These are phyloP conservation scores for Stenodera caucasica DNA, from an alignment of 2,888 invertebrate species.

Conservation along the genomic window DNA sequence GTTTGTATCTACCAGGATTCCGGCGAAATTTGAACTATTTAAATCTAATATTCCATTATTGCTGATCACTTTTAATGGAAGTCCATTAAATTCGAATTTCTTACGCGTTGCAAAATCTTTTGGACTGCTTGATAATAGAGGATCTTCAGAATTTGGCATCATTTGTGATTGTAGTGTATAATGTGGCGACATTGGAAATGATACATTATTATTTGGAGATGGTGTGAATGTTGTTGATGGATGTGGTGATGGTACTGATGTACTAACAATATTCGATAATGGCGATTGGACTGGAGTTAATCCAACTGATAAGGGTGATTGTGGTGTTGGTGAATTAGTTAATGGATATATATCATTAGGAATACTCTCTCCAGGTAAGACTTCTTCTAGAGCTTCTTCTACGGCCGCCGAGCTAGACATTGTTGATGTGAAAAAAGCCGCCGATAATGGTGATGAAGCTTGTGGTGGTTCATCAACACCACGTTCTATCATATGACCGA, in stretches of 20 bases:
- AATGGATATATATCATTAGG: constrained; percentile 58
- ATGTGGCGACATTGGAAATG: constrained; percentile 53
- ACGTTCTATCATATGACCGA: constrained; percentile 49
- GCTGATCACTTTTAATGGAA: constrained; percentile 61
- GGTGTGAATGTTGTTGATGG: constrained; percentile 53
- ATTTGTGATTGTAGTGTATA: constrained; percentile 74
- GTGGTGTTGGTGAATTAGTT: constrained; percentile 63
- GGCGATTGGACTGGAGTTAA: constrained; percentile 62
- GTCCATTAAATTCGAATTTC: constrained; percentile 60
- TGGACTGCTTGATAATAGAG: constrained; percentile 79
- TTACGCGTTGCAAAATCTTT: constrained; percentile 71
- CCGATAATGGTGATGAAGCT: constrained; percentile 78
- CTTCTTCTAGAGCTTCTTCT: constrained; percentile 83
- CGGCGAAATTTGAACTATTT: constrained; percentile 60
- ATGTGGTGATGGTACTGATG: constrained; percentile 48
- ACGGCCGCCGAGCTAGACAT: constrained; percentile 87
- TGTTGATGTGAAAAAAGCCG: constrained; percentile 80
- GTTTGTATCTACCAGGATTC: constrained; percentile 64
- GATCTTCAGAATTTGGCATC: constrained; percentile 88
- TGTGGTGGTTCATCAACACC: constrained; percentile 68
- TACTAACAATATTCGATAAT: constrained; percentile 48
- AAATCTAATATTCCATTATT: constrained; percentile 61
- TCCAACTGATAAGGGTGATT: constrained; percentile 61
- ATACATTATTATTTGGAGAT: constrained; percentile 53
- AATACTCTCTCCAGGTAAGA: constrained; percentile 76